Base-by-base conservation (phyloP, 2,888 invertebrate genomes). In the Diarsia mendica region DNA sequence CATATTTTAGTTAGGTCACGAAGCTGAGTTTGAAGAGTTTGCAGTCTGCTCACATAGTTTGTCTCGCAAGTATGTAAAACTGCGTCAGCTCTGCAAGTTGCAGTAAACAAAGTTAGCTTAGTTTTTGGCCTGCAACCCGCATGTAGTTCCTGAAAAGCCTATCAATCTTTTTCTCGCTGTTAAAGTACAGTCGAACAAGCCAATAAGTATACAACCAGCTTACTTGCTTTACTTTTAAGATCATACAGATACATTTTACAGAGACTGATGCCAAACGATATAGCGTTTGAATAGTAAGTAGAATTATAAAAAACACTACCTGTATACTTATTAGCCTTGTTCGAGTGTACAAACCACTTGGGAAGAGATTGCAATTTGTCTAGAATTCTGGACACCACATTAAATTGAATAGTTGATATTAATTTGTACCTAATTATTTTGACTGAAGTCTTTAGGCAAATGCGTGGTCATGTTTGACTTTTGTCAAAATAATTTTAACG, bases 1-100 rank as follows among this genome's bases (percentile, higher is more conserved):
- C n/a, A 28, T 85, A 81, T 81, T 85, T 84, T 82, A 80, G 78
- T 81, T 78, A 80, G 82, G 77, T 84, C 75, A 82, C 75, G 75
- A 75, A 75, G 78, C 75, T 79, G 72, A 72, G 80, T 75, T 75
- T 51, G 58, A 75, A 76, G 80, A 78, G 1, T 55, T 23, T 55
- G 23, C 23, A 23, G 55, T 55, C 55, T 23, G 23, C 23, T 6
- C 55, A 39, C 39, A 39, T 39, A 39, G 39, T 39, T 39, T 39
- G 8, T 39, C 39, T 39, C 39, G 23, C 23, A 55, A 55, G 55
- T 53, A 51, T 51, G 51, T 20, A 51, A 51, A 51, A 20, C 20
- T 51, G 18, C 51, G 51, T 48, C 15, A 15, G 48, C 48, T 15
- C 4, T 48, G 15, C 48, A 5, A 48, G 48, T 5, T 48, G 4